Percentiles rank a stretch among this genome's conserved stretches.
These are phyloP conservation scores for Nannoperca australis DNA, from an alignment of 2,797 vertebrate genomes.

Conservation along the genomic window DNA sequence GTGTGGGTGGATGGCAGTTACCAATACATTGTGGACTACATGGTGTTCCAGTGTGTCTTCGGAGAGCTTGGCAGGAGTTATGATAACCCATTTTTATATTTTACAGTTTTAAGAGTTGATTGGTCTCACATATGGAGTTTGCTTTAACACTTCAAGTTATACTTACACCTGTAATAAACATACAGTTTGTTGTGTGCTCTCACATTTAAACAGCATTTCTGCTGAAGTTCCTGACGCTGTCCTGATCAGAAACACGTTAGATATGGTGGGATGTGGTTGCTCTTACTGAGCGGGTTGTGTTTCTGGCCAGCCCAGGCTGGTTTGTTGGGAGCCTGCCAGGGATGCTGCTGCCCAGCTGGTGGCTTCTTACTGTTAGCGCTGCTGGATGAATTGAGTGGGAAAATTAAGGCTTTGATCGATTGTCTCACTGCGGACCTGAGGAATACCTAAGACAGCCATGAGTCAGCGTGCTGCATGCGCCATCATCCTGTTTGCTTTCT, in stretches of 20 bases:
- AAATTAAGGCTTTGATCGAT: constrained; percentile 82
- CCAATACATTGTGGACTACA: constrained; percentile 42
- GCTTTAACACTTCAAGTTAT: background rate
- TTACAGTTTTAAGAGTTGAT: constrained; percentile 19
- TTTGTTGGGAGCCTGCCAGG: constrained; percentile 70
- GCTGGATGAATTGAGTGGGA: constrained; percentile 74
- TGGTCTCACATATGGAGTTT: constrained; percentile 21
- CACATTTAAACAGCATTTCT: background rate
- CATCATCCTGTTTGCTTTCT: constrained; percentile 50
- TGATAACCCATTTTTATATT: constrained; percentile 27
- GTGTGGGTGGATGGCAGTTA: constrained; percentile 57
- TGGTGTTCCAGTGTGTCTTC: constrained; percentile 40
- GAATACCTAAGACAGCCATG: constrained; percentile 74
- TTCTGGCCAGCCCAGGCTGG: constrained; percentile 48
- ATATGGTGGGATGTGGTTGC: constrained; percentile 37
- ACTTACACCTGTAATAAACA: constrained; percentile 13
- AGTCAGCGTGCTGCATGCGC: constrained; percentile 70
- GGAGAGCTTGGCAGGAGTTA: constrained; percentile 19
- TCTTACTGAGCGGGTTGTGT: constrained; percentile 56
- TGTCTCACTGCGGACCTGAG: constrained; percentile 79
- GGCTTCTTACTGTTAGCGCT: constrained; percentile 66
- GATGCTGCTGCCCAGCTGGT: constrained; percentile 74
- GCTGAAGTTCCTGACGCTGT: constrained; percentile 2
- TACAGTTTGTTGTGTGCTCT: constrained; percentile 1
- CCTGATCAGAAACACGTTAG: constrained; percentile 21